These are phyloP conservation scores for Promerops cafer DNA, from an alignment of 2,113 vertebrate genomes.

Conservation along the genomic window DNA sequence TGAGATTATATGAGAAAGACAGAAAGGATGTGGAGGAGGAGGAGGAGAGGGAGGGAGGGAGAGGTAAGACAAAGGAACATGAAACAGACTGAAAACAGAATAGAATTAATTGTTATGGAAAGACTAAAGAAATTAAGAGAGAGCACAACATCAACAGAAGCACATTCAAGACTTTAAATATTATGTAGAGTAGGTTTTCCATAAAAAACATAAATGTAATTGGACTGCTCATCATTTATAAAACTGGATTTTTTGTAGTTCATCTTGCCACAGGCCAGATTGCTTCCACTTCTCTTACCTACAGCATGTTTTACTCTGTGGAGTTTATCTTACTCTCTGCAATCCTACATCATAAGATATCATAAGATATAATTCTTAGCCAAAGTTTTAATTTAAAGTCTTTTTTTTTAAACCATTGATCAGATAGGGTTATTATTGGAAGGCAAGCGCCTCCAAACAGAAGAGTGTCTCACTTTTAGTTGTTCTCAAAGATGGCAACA, in stretches of 20 bases:
- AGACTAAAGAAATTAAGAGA: neutral
- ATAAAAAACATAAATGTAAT: neutral
- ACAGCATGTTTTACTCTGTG: neutral
- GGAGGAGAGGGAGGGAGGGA: neutral
- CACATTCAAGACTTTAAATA: neutral
- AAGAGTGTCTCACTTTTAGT: neutral
- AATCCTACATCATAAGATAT: neutral
- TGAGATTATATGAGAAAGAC: conserved; percentile 39
- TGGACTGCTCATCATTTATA: neutral
- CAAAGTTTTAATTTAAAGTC: neutral
- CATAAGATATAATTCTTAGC: neutral
- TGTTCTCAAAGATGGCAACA: neutral
- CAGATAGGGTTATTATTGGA: neutral
- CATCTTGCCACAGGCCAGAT: neutral
- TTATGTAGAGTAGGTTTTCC: neutral
- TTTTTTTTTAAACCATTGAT: neutral
- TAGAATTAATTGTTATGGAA: conserved; percentile 26
- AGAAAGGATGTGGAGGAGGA: conserved; percentile 1
- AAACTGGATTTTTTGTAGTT: neutral
- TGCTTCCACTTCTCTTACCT: neutral
- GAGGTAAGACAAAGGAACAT: conserved; percentile 23
- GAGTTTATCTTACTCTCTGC: neutral
- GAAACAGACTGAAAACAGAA: conserved; percentile 28
- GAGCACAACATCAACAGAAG: neutral
- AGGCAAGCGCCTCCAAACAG: neutral